Percentiles rank a stretch among this genome's conserved stretches.
These are phyloP conservation scores for Danio albolineatus DNA, from an alignment of 2,797 vertebrate species.

Conservation along the genomic window DNA sequence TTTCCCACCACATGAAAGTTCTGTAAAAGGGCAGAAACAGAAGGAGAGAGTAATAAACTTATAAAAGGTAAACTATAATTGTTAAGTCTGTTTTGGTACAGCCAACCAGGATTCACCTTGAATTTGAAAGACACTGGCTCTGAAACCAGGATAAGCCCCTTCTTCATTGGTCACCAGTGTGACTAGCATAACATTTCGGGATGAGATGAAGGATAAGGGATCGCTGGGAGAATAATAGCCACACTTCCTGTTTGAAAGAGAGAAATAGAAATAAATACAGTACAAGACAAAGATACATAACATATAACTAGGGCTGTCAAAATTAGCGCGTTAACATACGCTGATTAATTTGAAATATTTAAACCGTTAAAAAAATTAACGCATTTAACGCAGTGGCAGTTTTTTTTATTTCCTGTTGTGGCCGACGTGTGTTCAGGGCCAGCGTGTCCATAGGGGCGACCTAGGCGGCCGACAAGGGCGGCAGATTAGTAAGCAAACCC, in stretches of 20 bases:
- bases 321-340: too few relatives aligned
- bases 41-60: not conserved
- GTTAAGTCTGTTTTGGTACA: not conserved
- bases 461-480: too few relatives aligned
- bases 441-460: too few relatives aligned
- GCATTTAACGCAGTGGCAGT: too few relatives aligned
- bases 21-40: conserved; percentile 51
- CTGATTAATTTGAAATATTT: too few relatives aligned
- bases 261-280: not conserved
- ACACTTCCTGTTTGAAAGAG: conserved; percentile 81
- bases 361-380: too few relatives aligned
- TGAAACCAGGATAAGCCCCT: conserved; percentile 85
- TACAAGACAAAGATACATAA: too few relatives aligned
- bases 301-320: too few relatives aligned
- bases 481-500: too few relatives aligned
- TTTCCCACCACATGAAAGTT: conserved; percentile 75
- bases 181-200: conserved; percentile 92
- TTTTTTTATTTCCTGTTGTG: too few relatives aligned
- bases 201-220: conserved; percentile 89
- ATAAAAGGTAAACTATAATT: not conserved
- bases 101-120: conserved; percentile 7
- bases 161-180: conserved; percentile 81
- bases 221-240: conserved; percentile 85
- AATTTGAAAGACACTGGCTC: conserved; percentile 88
- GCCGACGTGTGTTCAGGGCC: too few relatives aligned